phyloP scores from a whole-genome alignment of 2,888 invertebrate genomes.

The Apamea sordens region DNA sequence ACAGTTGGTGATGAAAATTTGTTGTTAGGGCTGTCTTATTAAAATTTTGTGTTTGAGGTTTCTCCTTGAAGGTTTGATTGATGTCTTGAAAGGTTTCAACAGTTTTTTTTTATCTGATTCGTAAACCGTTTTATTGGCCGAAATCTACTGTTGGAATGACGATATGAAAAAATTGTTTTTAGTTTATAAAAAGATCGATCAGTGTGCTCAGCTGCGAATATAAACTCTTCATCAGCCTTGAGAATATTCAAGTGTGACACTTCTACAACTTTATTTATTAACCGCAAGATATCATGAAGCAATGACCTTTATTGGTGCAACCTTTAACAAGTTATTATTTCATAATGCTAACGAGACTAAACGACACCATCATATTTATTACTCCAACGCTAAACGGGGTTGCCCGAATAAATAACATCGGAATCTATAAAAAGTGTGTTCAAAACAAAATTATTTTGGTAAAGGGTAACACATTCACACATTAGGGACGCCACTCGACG shows the following conservation, averaged over 20 bases:
- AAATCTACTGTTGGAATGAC: neutral
- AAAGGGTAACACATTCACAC: constrained; percentile 82
- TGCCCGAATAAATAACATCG: constrained; percentile 85
- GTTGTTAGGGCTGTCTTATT: constrained; percentile 59
- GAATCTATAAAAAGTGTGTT: constrained; percentile 85
- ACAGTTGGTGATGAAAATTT: constrained; percentile 50
- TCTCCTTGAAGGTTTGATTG: constrained; percentile 55
- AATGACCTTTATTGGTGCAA: constrained; percentile 65
- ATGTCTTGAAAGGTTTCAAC: constrained; percentile 50
- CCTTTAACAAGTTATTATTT: constrained; percentile 66
- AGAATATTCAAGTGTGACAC: constrained; percentile 45
- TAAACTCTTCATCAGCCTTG: constrained; percentile 40
- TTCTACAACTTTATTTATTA: constrained; percentile 56
- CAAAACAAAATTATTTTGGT: constrained; percentile 86
- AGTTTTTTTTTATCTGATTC: neutral
- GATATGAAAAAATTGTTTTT: neutral
- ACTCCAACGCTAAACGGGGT: constrained; percentile 71
- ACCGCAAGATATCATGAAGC: constrained; percentile 60
- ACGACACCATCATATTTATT: constrained; percentile 71
- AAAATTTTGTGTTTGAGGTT: constrained; percentile 43
- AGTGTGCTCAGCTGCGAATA: constrained; percentile 28
- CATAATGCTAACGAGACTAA: constrained; percentile 74
- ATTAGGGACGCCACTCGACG: constrained; percentile 88
- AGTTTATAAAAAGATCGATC: neutral
- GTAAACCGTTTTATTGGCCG: neutral